Evolutionary conservation across 2,113 vertebrate species (phyloP), one percentile per base, ranked within the genome.

Genomic region (Cariama cristata): DNA sequence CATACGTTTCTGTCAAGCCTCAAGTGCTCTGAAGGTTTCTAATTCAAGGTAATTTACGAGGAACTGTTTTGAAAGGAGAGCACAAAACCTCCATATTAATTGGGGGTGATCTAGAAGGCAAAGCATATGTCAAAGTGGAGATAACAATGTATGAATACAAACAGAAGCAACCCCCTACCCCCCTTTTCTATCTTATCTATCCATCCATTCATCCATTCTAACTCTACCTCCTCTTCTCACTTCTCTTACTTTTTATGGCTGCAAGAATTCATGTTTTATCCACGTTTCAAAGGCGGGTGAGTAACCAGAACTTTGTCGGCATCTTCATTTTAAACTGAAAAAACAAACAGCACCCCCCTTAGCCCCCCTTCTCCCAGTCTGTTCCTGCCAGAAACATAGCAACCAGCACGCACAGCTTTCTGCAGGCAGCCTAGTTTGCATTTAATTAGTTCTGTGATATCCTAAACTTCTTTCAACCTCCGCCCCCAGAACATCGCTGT

Each of bases 361-460:
- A 42, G 44, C 73, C 92, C 95, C 89, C 93, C 92, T 86, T 93
- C 94, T 95, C 66, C 76, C 63, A 87, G 71, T 95, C 88, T 93
- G 92, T 94, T 87, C 79, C 93, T 95, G 90, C 93, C 93, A 97
- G 95, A 97, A 97, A 88, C 96, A 86, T 95, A 97, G 94, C 96
- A 97, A 97, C 93, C 74, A 67, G 91, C 91, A 81, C 10, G 75
- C 88, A 95, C 56, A 28, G 94, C 97, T 97, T 95, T 97, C 93
- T 96, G 91, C 95, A 98, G 79, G 95, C 95, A 97, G 94, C 86
- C 91, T 94, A 92, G 95, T 97, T 97, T 97, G 93, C 96, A 98
- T 97, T 97, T 95, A 96, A 97, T 98, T 97, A 98, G 96, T 93
- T 97, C 93, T 97, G 94, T 95, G 94, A 94, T 97, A 94, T 96